Base-by-base conservation (phyloP, 1,140 invertebrate genomes). In the Helicorthomorpha holstii region DNA sequence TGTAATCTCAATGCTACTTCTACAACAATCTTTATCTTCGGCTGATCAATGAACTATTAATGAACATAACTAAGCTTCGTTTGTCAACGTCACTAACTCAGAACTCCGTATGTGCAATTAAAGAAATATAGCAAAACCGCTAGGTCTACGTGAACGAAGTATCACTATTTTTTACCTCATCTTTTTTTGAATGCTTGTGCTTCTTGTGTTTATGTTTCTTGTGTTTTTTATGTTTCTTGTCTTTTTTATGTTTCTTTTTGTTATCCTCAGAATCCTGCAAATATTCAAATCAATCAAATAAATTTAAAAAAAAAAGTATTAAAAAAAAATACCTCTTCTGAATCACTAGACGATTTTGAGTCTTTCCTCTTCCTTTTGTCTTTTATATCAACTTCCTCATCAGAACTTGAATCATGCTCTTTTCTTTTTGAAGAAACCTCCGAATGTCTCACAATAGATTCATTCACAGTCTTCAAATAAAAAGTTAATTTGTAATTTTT, bases 161-260 rank as follows among this genome's bases (percentile, higher is more conserved):
- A n/a, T n/a, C n/a, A n/a, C n/a, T n/a, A n/a, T n/a, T n/a, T 51
- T 76, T 74, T 29, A 72, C 73, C 42, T 75, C 75, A 7, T 71
- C 73, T 22, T 63, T 62, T 58, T 78, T 54, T 7, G 51, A 34
- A 34, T 34, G 29, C 29, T 34, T 34, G 16, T 34, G 29, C 29
- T 48, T 23, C 43, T 50, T 52, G 3, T 57, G 53, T 50, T 56
- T 78, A 62, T 73, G 74, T 63, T 80, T 80, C 59, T 79, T 79
- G 57, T 77, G 75, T 60, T 80, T 80, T 52, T 77, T 71, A 51
- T 78, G 75, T 57, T 79, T 79, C 66, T 80, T 80, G 56, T 78
- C 75, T 60, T 80, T 57, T 59, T 77, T 76, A 61, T 79, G 78
- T 63, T 79, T 80, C 55, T 76, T 77, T 57, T 81, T 58, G 52